Base-by-base conservation (phyloP, 2,113 vertebrate species). In the Hassar affinis region DNA sequence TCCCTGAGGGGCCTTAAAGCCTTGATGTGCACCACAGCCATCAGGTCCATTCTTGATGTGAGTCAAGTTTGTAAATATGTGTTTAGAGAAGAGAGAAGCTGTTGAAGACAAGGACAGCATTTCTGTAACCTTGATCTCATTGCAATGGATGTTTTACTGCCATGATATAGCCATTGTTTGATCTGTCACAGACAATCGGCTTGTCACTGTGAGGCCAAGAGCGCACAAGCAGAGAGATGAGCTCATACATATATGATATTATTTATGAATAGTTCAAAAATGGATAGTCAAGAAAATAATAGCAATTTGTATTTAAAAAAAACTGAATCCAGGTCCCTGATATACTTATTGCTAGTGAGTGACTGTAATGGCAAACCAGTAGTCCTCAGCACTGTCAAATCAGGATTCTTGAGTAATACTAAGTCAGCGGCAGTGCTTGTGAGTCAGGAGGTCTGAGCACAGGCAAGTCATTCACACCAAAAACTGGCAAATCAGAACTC, bases 61-160 rank as follows among this genome's bases (percentile, higher is more conserved):
- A 18, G 45, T n/a, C 30, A 35, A 42, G 61, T 4, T 35, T 9
- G 1, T 18, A 69, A 69, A 30, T 15, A 64, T 64, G 30, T 42
- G 18, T 42, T 9, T 15, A 8, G n/a, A 22, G 85, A 74, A 49
- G 47, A 62, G 64, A 22, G 42, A 45, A 49, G 81, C 78, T 57
- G 78, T 69, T 75, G 25, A 45, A 27, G 45, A 74, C 69, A 71
- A 38, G 17, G 59, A 8, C n/a, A 64, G 33, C 30, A 38, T 42
- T 79, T 74, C 56, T 72, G 74, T 79, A 47, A 47, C 64, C 57
- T 66, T 84, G 38, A 86, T 54, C 81, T 77, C 59, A 81, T 80
- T 86, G 80, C 54, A 66, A 83, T 49, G 69, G 68, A 83, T 83
- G 81, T 75, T 75, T 76, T 77, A 6, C 30, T 51, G 14, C 14